Evolutionary conservation across 2,797 vertebrate species (phyloP).

Genomic region (Tapirus indicus): DNA sequence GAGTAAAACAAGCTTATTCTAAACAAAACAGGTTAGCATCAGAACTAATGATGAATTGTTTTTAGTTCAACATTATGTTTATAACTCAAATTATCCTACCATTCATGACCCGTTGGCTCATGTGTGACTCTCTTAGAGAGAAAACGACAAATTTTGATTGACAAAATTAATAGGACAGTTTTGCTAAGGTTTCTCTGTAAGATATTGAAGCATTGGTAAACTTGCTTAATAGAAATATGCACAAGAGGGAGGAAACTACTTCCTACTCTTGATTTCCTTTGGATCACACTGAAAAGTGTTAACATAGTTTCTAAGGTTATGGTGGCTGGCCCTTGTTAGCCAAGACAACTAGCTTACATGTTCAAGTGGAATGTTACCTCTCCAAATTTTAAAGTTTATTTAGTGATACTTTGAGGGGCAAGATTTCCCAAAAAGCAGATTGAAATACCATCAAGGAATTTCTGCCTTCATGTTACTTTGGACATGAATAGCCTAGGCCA

Average conservation of each 20-base stretch:
- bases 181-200: not conserved
- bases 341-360: not conserved
- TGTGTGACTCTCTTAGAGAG: not conserved
- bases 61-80: not conserved
- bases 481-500: not conserved
- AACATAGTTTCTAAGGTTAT: not conserved
- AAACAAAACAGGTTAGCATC: not conserved
- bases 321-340: not conserved
- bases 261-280: not conserved
- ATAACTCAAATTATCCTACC: not conserved
- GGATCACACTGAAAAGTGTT: not conserved
- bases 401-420: not conserved
- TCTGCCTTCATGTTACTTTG: not conserved
- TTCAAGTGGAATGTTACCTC: not conserved
- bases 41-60: not conserved
- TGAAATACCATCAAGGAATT: not conserved
- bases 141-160: not conserved
- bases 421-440: not conserved
- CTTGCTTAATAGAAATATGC: not conserved
- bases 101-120: not conserved
- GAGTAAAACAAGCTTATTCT: not conserved
- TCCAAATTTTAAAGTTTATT: not conserved
- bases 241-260: not conserved
- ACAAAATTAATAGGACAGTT: not conserved
- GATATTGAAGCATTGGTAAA: not conserved